Percentiles rank a stretch among this genome's conserved stretches.
These are phyloP conservation scores for Dasypus novemcinctus DNA, from an alignment of 2,113 vertebrate genomes.

Conservation along the genomic window DNA sequence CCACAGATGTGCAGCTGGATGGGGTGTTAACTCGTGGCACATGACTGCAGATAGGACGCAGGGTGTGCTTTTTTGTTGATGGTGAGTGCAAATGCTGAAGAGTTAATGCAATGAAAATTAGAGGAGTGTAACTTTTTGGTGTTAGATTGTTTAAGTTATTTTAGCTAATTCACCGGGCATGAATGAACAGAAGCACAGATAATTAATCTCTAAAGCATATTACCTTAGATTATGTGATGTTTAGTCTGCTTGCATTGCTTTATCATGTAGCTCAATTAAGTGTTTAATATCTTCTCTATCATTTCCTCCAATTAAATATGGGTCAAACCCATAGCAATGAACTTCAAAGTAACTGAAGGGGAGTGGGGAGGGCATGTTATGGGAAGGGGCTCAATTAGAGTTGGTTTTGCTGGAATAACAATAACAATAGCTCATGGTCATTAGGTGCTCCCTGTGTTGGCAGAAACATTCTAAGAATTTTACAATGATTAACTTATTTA, in stretches of 20 bases:
- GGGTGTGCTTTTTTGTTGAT: slow-evolving; percentile 51
- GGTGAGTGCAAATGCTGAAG: slow-evolving; percentile 49
- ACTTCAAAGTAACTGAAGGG: neutral
- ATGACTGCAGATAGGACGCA: slow-evolving; percentile 51
- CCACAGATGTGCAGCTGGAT: slow-evolving; percentile 69
- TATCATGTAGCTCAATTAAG: slow-evolving; percentile 32
- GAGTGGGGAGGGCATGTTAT: neutral
- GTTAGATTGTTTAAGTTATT: slow-evolving; percentile 53
- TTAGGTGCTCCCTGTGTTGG: neutral
- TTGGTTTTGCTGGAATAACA: neutral
- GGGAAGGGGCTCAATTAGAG: neutral
- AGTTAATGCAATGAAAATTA: slow-evolving; percentile 67
- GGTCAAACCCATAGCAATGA: neutral
- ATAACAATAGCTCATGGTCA: neutral
- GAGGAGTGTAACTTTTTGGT: slow-evolving; percentile 5
- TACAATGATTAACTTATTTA: neutral
- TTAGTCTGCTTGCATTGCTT: slow-evolving; percentile 55
- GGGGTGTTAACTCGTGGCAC: slow-evolving; percentile 65
- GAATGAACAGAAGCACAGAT: neutral
- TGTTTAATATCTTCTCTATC: neutral
- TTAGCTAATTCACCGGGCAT: neutral
- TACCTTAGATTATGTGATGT: slow-evolving; percentile 8
- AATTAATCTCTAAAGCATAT: slow-evolving; percentile 45
- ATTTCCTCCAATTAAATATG: slow-evolving; percentile 31
- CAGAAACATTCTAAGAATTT: neutral